A percentile compares a stretch with the other conserved stretches of the same genome.
These are phyloP conservation scores for Lydus trimaculatus DNA, from an alignment of 2,888 invertebrate genomes.

Conservation along the genomic window DNA sequence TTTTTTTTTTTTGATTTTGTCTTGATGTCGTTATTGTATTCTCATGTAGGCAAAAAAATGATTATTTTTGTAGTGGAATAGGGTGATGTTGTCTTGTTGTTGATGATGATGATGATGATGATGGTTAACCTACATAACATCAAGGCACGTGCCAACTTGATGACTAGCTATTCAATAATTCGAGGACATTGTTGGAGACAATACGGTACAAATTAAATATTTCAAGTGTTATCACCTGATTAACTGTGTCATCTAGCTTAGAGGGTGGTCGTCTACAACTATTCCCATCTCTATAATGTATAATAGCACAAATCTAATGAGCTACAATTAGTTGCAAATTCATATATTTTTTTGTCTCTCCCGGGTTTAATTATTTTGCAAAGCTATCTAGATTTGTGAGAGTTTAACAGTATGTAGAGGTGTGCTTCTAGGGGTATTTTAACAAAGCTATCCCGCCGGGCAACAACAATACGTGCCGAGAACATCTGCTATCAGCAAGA, in stretches of 20 bases:
- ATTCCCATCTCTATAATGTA: no score
- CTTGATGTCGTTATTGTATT: background rate
- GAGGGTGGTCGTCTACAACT: background rate
- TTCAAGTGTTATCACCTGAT: conserved; percentile 35
- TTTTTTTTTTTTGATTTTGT: background rate
- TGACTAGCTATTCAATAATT: conserved; percentile 33
- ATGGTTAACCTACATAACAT: conserved; percentile 23
- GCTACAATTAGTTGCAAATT: background rate
- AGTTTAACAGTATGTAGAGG: conserved; percentile 45
- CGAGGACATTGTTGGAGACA: conserved; percentile 26
- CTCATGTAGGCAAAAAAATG: background rate
- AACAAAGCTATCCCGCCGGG: conserved; percentile 53
- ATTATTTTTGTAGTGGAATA: conserved; percentile 22
- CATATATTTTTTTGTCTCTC: background rate
- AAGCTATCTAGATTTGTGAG: conserved; percentile 8
- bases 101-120: conserved; percentile 27
- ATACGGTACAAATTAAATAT: conserved; percentile 32
- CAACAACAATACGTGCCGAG: conserved; percentile 58
- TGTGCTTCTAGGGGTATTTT: conserved; percentile 41
- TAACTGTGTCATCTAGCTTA: conserved; percentile 21
- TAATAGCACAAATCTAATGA: background rate
- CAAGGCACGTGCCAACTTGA: conserved; percentile 33
- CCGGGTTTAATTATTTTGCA: background rate
- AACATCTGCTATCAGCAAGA: conserved; percentile 55
- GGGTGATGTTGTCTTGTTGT: conserved; percentile 27